Evolutionary conservation across 2,888 invertebrate species (phyloP).

Genomic region (Cephus sareptanus): DNA sequence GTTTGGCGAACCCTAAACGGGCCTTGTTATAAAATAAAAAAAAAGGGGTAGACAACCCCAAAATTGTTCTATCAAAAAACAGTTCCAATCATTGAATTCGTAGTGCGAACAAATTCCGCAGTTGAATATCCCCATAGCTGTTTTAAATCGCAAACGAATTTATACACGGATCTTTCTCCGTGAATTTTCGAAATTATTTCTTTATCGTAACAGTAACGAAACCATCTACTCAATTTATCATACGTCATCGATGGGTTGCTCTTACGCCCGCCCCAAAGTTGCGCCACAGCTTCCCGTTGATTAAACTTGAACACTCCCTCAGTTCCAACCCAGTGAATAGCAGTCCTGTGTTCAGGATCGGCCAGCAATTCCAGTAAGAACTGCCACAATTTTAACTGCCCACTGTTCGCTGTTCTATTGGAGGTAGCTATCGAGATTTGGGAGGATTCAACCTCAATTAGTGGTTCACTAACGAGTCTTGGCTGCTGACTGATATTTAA

Average conservation of each 20-base stretch:
- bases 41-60: no score
- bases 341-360: conserved; percentile 79
- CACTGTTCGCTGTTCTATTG: conserved; percentile 77
- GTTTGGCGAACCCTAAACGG: no score
- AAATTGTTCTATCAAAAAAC: no score
- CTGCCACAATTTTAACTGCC: conserved; percentile 92
- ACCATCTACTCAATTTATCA: conserved; percentile 87
- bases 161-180: conserved; percentile 91
- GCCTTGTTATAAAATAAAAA: no score
- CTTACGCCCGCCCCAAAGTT: conserved; percentile 90
- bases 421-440: conserved; percentile 49
- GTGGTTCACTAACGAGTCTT: conserved; percentile 45
- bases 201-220: conserved; percentile 92
- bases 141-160: conserved; percentile 95
- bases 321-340: conserved; percentile 86
- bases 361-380: conserved; percentile 88
- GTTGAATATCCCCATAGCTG: conserved; percentile 87
- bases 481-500: conserved; percentile 47
- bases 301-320: conserved; percentile 88
- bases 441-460: conserved; percentile 46
- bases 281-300: conserved; percentile 87
- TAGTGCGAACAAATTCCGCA: no score
- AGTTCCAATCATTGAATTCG: no score
- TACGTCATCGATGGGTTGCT: conserved; percentile 96
- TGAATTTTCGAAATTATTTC: conserved; percentile 94